A percentile compares a stretch with the other conserved stretches of the same genome.
phyloP scores from a whole-genome alignment of 2,113 vertebrate species.

The Triplophysa tibetana region DNA sequence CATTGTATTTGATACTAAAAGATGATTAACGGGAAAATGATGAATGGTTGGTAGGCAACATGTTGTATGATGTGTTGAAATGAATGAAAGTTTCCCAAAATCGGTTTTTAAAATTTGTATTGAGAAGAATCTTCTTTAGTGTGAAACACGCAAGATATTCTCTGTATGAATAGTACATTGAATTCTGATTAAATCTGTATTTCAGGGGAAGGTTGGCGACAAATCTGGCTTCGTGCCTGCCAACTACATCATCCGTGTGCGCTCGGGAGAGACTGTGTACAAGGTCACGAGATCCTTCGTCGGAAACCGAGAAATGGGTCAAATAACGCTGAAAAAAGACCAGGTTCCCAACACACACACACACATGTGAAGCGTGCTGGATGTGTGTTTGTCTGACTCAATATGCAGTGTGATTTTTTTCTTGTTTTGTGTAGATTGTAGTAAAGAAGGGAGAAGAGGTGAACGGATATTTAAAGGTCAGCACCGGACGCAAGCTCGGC shows the following conservation, averaged over 20 bases:
- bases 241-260: conserved; percentile 91
- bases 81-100: too few species aligned
- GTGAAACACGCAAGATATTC: too few species aligned
- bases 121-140: too few species aligned
- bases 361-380: background rate
- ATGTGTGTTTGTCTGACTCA: background rate
- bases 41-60: too few species aligned
- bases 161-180: too few species aligned
- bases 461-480: conserved; percentile 90
- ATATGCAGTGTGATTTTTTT: background rate
- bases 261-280: conserved; percentile 83
- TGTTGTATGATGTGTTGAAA: too few species aligned
- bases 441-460: conserved; percentile 93
- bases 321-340: conserved; percentile 95
- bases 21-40: too few species aligned
- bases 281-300: conserved; percentile 89
- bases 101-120: too few species aligned
- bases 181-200: background rate
- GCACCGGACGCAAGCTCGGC: conserved; percentile 91
- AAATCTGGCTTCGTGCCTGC: conserved; percentile 90
- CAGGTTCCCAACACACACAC: conserved; percentile 73
- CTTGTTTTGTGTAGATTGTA: conserved; percentile 79
- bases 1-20: too few species aligned
- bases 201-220: conserved; percentile 87
- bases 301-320: conserved; percentile 90